Percentiles rank a stretch among this genome's conserved stretches.
Conservation (phyloP, 2,888 invertebrate genomes). For the Metallyticus violacea region DNA sequence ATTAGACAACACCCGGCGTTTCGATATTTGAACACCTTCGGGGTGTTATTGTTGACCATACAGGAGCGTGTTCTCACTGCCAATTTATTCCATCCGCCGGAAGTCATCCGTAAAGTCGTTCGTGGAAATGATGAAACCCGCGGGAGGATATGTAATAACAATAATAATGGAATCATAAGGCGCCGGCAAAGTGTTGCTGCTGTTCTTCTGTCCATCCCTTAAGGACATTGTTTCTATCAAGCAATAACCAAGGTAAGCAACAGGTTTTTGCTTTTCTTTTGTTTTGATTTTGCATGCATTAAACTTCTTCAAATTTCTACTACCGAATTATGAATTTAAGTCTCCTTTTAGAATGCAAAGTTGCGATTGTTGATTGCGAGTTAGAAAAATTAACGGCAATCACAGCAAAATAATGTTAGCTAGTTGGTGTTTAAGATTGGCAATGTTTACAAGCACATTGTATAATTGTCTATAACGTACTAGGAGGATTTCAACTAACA, state of each 20-base stretch:
- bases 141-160: background rate
- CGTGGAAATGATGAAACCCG: background rate
- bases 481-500: too few species aligned
- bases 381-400: too few species aligned
- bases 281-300: background rate
- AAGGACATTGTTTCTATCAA: background rate
- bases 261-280: background rate
- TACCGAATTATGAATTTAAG: too few species aligned
- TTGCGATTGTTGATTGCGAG: too few species aligned
- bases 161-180: background rate
- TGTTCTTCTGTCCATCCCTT: background rate
- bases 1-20: too few species aligned
- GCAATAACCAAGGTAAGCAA: background rate
- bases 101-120: background rate
- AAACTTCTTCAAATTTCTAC: too few species aligned
- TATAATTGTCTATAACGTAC: too few species aligned
- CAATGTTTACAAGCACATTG: too few species aligned
- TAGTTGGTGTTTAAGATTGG: too few species aligned
- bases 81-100: background rate
- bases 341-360: too few species aligned
- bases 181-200: background rate
- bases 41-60: background rate
- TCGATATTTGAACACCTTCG: background rate
- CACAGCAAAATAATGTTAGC: too few species aligned
- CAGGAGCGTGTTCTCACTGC: too few species aligned